A percentile compares a stretch with the other conserved stretches of the same genome.
These are phyloP conservation scores for Actinemys pallida DNA, from an alignment of 2,113 vertebrate genomes.

Conservation along the genomic window DNA sequence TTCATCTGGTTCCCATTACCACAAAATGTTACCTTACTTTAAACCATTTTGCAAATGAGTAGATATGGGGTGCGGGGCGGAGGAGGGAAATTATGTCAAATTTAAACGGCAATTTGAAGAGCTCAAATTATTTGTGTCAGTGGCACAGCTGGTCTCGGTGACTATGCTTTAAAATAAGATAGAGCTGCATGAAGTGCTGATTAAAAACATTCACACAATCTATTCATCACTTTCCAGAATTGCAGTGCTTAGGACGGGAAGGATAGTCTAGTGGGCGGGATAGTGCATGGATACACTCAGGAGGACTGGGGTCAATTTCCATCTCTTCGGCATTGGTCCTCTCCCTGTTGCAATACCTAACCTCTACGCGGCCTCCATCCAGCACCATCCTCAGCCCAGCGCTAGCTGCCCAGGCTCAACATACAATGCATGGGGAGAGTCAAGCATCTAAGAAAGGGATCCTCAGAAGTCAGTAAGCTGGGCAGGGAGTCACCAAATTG, in stretches of 20 bases:
- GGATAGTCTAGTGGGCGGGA: neutral
- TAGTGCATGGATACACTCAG: rapidly evolving
- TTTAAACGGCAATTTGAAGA: conserved; percentile 7
- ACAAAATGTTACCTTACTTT: conserved; percentile 65
- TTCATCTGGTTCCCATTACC: conserved; percentile 67
- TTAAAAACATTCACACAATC: neutral
- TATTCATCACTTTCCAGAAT: conserved; percentile 3
- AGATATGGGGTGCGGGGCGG: neutral
- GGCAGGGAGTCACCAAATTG: neutral
- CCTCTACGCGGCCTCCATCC: neutral
- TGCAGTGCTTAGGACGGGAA: neutral
- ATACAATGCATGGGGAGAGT: neutral
- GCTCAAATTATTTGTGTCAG: neutral
- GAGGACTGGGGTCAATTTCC: rapidly evolving
- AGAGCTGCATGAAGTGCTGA: neutral
- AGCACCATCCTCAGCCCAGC: neutral
- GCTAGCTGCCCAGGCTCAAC: neutral
- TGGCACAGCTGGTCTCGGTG: neutral
- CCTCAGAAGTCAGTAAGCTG: neutral
- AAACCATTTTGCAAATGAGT: conserved; percentile 52
- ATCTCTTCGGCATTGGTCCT: neutral
- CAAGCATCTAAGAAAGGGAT: neutral
- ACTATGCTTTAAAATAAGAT: conserved; percentile 33
- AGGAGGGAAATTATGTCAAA: neutral
- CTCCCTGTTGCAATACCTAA: neutral